Percentiles rank a stretch among this genome's conserved stretches.
These are phyloP conservation scores for Polyergus mexicanus DNA, from an alignment of 1,140 invertebrate species.

Conservation along the genomic window DNA sequence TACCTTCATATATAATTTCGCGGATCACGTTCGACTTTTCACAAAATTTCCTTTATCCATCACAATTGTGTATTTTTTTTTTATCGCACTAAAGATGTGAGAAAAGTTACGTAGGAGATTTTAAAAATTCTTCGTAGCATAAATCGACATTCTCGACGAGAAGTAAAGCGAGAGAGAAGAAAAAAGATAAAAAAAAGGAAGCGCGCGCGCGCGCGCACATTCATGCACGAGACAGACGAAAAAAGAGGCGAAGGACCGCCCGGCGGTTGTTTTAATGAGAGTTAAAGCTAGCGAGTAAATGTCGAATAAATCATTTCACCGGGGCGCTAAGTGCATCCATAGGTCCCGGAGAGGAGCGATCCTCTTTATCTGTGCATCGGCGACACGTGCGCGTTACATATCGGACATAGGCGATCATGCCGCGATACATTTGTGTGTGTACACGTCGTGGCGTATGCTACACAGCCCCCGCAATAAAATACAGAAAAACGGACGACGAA, in stretches of 20 bases:
- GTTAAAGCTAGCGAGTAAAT: constrained; percentile 83
- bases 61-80: not conserved
- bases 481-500: constrained; percentile 71
- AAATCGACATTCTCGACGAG: constrained; percentile 19
- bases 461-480: constrained; percentile 58
- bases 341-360: constrained; percentile 49
- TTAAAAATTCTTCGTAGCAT: not conserved
- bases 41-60: constrained; percentile 2
- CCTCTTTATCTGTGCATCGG: constrained; percentile 69
- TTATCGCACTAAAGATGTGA: not conserved
- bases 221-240: no score
- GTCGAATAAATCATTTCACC: constrained; percentile 84
- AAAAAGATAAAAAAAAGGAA: not conserved
- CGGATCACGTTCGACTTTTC: not conserved
- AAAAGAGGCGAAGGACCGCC: constrained; percentile 51
- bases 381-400: constrained; percentile 46
- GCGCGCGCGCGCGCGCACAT: no score
- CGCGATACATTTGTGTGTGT: constrained; percentile 4
- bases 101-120: not conserved
- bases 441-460: not conserved
- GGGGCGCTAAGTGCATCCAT: constrained; percentile 72
- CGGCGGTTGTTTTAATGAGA: constrained; percentile 84
- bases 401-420: constrained; percentile 23
- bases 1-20: not conserved
- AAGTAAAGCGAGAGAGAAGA: constrained; percentile 27